Conservation (phyloP, 2,888 invertebrate genomes). For the Perithous albicinctus region DNA sequence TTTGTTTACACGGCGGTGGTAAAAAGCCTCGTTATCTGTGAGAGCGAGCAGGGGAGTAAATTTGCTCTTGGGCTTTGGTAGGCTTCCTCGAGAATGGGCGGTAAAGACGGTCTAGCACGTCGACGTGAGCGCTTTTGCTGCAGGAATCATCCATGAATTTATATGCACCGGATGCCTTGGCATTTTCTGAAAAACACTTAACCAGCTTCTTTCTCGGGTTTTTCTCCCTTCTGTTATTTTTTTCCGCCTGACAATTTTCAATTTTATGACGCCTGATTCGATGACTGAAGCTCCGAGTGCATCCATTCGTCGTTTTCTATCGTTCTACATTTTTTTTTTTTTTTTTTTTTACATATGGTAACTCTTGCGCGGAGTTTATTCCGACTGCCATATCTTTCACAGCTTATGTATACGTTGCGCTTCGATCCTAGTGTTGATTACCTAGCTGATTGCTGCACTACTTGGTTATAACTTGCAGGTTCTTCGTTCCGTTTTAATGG, state of each 20-base stretch:
- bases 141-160: conserved; percentile 54
- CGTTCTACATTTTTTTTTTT: conserved; percentile 13
- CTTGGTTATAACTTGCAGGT: conserved; percentile 37
- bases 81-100: conserved; percentile 52
- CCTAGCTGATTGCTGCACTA: conserved; percentile 46
- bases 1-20: conserved; percentile 67
- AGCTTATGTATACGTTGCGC: conserved; percentile 17
- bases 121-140: conserved; percentile 9
- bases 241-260: conserved; percentile 43
- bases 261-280: conserved; percentile 50
- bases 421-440: conserved; percentile 41
- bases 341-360: background rate
- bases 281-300: conserved; percentile 34
- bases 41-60: conserved; percentile 57
- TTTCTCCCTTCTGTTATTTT: conserved; percentile 33
- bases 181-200: conserved; percentile 21
- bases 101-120: conserved; percentile 55
- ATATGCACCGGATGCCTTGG: conserved; percentile 27
- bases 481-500: conserved; percentile 7
- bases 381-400: conserved; percentile 11
- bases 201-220: background rate
- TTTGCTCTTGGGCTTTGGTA: conserved; percentile 41
- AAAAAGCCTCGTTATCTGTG: conserved; percentile 67
- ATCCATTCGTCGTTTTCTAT: conserved; percentile 2
- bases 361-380: background rate